Evolutionary conservation across 2,113 vertebrate species (phyloP).

Genomic region (Platichthys stellatus): DNA sequence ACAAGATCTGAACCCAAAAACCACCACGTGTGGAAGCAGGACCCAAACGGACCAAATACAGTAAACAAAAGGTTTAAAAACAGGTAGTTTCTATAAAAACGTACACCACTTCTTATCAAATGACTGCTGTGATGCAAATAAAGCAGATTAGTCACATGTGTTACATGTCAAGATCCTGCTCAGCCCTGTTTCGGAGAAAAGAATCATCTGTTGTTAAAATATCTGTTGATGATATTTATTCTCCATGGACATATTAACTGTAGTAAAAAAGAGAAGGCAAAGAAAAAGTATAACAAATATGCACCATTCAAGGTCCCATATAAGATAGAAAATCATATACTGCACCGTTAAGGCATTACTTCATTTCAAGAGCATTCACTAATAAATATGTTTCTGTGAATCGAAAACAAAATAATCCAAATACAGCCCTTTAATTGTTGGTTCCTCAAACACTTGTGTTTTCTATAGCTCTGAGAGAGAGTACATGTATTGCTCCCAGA

Average conservation of each 20-base stretch:
- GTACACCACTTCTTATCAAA: conserved; percentile 8
- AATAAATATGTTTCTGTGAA: conserved; percentile 1
- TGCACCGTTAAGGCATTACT: not conserved
- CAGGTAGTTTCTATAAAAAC: not conserved
- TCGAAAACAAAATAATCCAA: not conserved
- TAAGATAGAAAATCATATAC: not conserved
- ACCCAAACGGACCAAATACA: not conserved
- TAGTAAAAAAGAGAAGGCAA: not conserved
- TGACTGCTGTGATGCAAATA: conserved; percentile 14
- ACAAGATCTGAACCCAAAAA: conserved; percentile 52
- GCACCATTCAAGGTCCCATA: not conserved
- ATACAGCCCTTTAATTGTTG: not conserved
- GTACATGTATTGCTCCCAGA: conserved; percentile 16
- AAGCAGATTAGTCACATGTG: conserved; percentile 21
- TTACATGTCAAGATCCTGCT: conserved; percentile 3
- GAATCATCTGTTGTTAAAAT: conserved; percentile 19
- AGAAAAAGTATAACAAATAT: not conserved
- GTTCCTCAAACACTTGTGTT: conserved; percentile 49
- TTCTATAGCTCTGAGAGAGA: conserved; percentile 66
- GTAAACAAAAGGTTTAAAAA: not conserved
- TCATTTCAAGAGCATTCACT: not conserved
- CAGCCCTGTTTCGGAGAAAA: conserved; percentile 36
- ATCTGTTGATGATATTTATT: not conserved
- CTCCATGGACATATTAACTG: not conserved
- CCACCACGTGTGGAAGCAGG: not conserved